Conservation (phyloP, 2,888 invertebrate genomes). For the Oxytorus armatus region DNA sequence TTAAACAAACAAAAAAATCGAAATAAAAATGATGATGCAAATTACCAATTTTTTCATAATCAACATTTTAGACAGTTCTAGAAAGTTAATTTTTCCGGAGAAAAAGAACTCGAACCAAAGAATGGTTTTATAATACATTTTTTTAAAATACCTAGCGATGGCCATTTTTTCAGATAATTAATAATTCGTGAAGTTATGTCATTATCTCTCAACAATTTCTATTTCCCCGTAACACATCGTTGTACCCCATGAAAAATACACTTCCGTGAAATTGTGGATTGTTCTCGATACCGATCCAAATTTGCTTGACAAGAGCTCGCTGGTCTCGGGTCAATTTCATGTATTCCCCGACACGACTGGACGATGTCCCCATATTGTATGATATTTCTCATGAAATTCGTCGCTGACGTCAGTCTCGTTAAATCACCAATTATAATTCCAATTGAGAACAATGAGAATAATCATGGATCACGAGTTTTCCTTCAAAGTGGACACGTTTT, state of each 20-base stretch:
- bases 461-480: not conserved
- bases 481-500: not conserved
- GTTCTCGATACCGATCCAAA: slow-evolving; percentile 74
- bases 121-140: not conserved
- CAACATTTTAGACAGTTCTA: no score
- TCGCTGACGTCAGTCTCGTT: slow-evolving; percentile 1
- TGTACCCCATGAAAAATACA: slow-evolving; percentile 73
- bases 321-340: slow-evolving; percentile 69
- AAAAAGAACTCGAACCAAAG: no score
- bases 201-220: not conserved
- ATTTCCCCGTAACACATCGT: not conserved
- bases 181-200: not conserved
- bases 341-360: slow-evolving; percentile 43
- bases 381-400: slow-evolving; percentile 11
- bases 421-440: not conserved
- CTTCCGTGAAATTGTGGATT: slow-evolving; percentile 75
- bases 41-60: no score
- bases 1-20: no score
- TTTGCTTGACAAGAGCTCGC: slow-evolving; percentile 68
- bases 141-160: no score
- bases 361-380: slow-evolving; percentile 55
- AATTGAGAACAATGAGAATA: not conserved
- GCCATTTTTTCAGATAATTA: not conserved
- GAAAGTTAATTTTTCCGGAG: no score
- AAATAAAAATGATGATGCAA: no score